A percentile compares a stretch with the other conserved stretches of the same genome.
Conservation (phyloP, 2,113 vertebrate species). For the Myiopsitta monachus region DNA sequence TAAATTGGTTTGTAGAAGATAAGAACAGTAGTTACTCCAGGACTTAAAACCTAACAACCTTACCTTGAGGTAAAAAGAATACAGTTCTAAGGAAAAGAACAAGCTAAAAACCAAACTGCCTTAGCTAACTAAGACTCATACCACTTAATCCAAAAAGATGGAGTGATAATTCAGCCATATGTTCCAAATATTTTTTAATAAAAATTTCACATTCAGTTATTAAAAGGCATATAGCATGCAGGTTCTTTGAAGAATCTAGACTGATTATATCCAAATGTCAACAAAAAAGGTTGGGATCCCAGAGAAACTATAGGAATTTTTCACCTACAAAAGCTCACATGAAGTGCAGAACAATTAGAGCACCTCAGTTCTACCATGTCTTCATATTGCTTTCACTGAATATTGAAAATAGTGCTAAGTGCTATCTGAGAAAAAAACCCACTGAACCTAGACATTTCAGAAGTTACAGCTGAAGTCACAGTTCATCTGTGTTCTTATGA, state of each 20-base stretch:
- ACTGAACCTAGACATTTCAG: background rate
- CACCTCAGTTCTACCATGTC: background rate
- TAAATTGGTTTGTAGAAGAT: background rate
- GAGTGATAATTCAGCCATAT: background rate
- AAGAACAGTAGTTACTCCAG: background rate
- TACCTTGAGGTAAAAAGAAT: background rate
- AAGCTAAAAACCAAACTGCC: background rate
- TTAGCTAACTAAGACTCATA: background rate
- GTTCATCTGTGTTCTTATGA: background rate
- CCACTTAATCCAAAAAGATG: background rate
- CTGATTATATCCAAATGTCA: background rate
- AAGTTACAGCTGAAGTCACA: background rate
- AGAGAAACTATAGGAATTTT: background rate
- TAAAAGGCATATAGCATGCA: background rate
- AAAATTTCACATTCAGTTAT: background rate
- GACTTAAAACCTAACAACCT: background rate
- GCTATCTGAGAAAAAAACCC: background rate
- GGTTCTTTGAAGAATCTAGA: background rate
- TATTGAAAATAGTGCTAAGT: background rate
- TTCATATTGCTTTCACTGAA: background rate
- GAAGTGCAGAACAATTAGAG: background rate
- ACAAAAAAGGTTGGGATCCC: background rate
- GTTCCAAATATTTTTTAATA: background rate
- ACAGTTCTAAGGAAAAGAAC: background rate
- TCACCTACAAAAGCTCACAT: background rate